A percentile compares a stretch with the other conserved stretches of the same genome.
phyloP scores from a whole-genome alignment of 1,140 invertebrate species.

The Pinna nobilis region DNA sequence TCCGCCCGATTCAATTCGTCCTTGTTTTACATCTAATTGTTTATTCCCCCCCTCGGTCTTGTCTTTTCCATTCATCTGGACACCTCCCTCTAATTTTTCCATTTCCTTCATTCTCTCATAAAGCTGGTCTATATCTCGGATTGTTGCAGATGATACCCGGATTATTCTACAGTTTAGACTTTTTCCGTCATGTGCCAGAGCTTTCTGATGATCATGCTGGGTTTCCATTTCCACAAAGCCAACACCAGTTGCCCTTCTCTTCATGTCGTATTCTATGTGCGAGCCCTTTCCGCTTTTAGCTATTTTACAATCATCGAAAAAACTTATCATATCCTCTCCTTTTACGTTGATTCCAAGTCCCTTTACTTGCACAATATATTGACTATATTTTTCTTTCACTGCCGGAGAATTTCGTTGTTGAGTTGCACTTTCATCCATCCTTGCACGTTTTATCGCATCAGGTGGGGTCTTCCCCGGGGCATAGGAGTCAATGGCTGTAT shows the following conservation, averaged over 20 bases:
- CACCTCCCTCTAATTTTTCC: not conserved
- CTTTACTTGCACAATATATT: conserved; percentile 31
- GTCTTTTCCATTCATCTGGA: conserved; percentile 4
- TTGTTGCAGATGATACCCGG: conserved; percentile 11
- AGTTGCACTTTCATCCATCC: not conserved
- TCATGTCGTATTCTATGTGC: conserved; percentile 38
- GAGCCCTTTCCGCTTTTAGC: conserved; percentile 23
- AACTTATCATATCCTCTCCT: conserved; percentile 27
- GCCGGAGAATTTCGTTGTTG: not conserved
- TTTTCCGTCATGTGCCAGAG: conserved; percentile 25
- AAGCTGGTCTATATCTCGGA: conserved; percentile 15
- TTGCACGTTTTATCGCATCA: conserved; percentile 8
- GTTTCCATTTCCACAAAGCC: conserved; percentile 34
- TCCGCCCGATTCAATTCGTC: not conserved
- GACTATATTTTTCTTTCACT: not conserved
- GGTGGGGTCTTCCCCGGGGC: conserved; percentile 18
- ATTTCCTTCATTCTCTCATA: conserved; percentile 12
- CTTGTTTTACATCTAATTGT: not conserved
- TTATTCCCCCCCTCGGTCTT: not conserved
- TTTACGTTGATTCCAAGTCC: conserved; percentile 30
- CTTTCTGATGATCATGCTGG: conserved; percentile 16
- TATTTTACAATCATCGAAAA: conserved; percentile 36
- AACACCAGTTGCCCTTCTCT: conserved; percentile 31
- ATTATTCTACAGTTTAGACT: conserved; percentile 21
- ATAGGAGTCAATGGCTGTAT: conserved; percentile 61